These are phyloP conservation scores for Oncorhynchus masou DNA, from an alignment of 2,113 vertebrate species.

Conservation along the genomic window DNA sequence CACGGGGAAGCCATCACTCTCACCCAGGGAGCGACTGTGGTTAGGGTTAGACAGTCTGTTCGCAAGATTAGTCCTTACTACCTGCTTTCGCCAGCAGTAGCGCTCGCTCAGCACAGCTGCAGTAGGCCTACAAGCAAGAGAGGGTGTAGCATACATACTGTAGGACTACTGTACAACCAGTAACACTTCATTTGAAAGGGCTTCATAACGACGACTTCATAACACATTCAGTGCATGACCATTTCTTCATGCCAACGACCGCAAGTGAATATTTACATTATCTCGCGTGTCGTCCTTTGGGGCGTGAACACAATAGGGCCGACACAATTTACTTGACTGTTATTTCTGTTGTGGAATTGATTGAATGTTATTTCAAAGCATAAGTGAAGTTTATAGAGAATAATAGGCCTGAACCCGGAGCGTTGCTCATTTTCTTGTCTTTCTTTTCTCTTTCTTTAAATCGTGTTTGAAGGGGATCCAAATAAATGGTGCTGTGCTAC, in stretches of 20 bases:
- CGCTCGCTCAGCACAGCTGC: too few relatives aligned
- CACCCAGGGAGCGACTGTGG: slow-evolving; percentile 79
- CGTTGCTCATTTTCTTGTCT: neutral
- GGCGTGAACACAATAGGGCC: neutral
- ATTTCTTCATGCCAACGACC: too few relatives aligned
- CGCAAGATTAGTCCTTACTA: neutral
- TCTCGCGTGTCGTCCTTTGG: too few relatives aligned
- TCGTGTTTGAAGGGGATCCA: neutral
- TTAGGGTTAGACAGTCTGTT: neutral
- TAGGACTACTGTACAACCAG: too few relatives aligned
- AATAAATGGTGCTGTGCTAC: neutral
- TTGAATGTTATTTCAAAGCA: neutral
- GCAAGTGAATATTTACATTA: too few relatives aligned
- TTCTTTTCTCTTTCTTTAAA: neutral
- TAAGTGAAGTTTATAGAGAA: neutral
- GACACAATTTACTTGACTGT: neutral
- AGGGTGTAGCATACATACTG: too few relatives aligned
- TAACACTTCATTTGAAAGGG: too few relatives aligned
- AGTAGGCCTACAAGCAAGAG: too few relatives aligned
- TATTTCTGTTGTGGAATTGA: neutral
- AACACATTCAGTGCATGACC: too few relatives aligned
- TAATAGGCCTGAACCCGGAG: neutral
- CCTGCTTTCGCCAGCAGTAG: neutral
- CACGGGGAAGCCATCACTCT: slow-evolving; percentile 84
- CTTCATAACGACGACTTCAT: too few relatives aligned